Conservation (phyloP, 1,140 invertebrate genomes). For the Zaprionus camerounensis region DNA sequence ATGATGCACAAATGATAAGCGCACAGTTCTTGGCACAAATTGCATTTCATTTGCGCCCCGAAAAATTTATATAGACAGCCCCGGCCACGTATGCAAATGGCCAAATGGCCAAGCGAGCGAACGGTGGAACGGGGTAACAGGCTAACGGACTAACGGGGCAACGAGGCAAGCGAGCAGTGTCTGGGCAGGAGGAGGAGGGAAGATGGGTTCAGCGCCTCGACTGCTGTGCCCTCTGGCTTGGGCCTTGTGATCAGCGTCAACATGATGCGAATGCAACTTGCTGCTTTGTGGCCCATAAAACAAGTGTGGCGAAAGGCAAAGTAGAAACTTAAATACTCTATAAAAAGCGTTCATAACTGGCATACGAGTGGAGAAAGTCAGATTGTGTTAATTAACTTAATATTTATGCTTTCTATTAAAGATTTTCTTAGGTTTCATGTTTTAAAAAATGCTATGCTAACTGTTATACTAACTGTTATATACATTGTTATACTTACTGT, state of each 20-base stretch:
- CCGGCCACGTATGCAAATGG: slow-evolving; percentile 43
- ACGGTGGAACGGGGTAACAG: background rate
- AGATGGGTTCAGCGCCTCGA: slow-evolving; percentile 2
- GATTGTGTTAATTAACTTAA: background rate
- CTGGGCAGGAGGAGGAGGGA: background rate
- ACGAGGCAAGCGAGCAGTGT: background rate
- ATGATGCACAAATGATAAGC: slow-evolving; percentile 71
- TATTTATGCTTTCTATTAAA: background rate
- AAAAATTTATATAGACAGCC: slow-evolving; percentile 44
- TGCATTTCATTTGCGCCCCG: slow-evolving; percentile 74
- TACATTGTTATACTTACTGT: background rate
- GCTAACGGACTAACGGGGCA: background rate
- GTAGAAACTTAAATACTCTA: slow-evolving; percentile 33
- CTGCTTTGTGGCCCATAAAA: slow-evolving; percentile 66
- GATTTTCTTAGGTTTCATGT: background rate
- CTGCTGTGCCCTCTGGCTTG: slow-evolving; percentile 32
- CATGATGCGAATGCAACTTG: slow-evolving; percentile 59
- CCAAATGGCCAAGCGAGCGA: slow-evolving; percentile 30
- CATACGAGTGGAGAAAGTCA: background rate
- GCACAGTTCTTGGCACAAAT: slow-evolving; percentile 54
- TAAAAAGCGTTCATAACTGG: background rate
- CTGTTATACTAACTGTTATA: background rate
- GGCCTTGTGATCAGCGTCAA: slow-evolving; percentile 70
- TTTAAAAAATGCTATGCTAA: too few species aligned
- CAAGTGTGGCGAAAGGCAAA: background rate